Evolutionary conservation across 2,113 vertebrate genomes (phyloP).

Genomic region (Aplodontia rufa): DNA sequence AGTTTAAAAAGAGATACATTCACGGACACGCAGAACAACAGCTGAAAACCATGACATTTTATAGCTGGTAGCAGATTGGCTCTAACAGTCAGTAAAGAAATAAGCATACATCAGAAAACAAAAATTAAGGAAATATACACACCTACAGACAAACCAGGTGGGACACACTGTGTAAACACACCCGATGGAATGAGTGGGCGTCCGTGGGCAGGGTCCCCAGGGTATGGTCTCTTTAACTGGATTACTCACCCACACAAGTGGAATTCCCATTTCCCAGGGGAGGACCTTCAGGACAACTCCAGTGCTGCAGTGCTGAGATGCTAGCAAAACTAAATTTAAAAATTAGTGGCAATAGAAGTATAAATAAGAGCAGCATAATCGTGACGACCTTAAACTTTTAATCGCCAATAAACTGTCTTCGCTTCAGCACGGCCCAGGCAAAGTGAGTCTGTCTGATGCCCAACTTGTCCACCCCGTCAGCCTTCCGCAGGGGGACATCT

Average conservation of each 20-base stretch:
- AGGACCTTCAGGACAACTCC: slow-evolving; percentile 79
- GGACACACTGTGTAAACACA: neutral
- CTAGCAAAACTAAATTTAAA: slow-evolving; percentile 80
- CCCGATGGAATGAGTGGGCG: neutral
- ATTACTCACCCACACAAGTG: slow-evolving; percentile 89
- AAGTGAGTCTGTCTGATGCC: slow-evolving; percentile 67
- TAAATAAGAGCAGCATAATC: slow-evolving; percentile 87
- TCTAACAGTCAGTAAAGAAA: neutral
- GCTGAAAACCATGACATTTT: neutral
- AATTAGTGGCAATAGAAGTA: slow-evolving; percentile 81
- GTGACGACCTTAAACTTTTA: slow-evolving; percentile 52
- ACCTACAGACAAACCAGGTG: neutral
- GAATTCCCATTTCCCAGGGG: slow-evolving; percentile 75
- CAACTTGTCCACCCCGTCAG: slow-evolving; percentile 54
- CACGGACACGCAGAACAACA: neutral
- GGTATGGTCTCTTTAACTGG: neutral
- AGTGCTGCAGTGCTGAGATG: slow-evolving; percentile 66
- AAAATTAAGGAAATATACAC: neutral
- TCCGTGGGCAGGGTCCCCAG: neutral
- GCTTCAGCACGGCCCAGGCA: slow-evolving; percentile 80
- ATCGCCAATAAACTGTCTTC: slow-evolving; percentile 71
- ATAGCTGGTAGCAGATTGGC: neutral
- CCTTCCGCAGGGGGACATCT: slow-evolving; percentile 78
- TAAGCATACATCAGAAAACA: neutral
- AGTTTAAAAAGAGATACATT: neutral